Percentiles rank a stretch among this genome's conserved stretches.
phyloP scores from a whole-genome alignment of 2,888 invertebrate species.

The Bembecia ichneumoniformis region DNA sequence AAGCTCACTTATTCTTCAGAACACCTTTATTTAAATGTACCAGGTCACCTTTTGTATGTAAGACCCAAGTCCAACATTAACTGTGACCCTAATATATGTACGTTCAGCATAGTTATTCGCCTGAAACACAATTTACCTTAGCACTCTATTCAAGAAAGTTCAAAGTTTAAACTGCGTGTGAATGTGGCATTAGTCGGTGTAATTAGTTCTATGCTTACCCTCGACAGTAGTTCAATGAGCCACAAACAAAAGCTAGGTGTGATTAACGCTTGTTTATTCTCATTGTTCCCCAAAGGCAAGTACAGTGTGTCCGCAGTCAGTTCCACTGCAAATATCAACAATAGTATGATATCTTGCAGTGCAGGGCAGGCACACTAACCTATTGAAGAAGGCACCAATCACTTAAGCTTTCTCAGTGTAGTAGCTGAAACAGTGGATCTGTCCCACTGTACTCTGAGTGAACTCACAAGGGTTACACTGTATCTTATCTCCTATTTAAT shows the following conservation, averaged over 20 bases:
- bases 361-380: no score
- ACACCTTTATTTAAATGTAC: no score
- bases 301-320: constrained; percentile 28
- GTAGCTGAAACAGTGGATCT: no score
- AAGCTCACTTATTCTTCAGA: no score
- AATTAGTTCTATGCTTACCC: neutral
- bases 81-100: no score
- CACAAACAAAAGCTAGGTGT: neutral
- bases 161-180: neutral
- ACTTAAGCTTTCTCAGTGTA: no score
- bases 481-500: no score
- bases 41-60: no score
- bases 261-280: neutral
- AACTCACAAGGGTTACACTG: no score
- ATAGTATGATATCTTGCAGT: neutral
- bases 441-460: no score
- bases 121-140: neutral
- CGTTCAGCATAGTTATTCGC: neutral
- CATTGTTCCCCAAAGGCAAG: neutral
- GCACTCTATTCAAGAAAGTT: neutral
- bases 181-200: neutral
- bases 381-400: no score
- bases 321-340: neutral
- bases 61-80: no score
- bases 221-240: neutral